Conservation (phyloP, 2,113 vertebrate genomes). For the Mustela nigripes region DNA sequence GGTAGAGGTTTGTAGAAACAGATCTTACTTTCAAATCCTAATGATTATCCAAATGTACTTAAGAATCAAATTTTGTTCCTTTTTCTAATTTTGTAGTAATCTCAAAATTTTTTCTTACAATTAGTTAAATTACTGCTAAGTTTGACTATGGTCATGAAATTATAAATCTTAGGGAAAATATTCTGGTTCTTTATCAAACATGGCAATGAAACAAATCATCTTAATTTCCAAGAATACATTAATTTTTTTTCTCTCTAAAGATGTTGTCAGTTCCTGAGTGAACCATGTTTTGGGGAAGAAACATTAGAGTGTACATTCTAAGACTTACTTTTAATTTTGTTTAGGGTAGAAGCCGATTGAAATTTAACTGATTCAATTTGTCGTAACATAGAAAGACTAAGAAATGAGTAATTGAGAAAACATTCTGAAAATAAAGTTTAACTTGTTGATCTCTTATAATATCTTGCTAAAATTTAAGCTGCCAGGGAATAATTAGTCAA, state of each 20-base stretch:
- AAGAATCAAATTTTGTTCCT: not conserved
- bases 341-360: not conserved
- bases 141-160: not conserved
- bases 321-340: not conserved
- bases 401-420: not conserved
- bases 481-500: not conserved
- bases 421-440: slow-evolving; percentile 8
- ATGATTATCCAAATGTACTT: not conserved
- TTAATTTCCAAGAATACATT: slow-evolving; percentile 32
- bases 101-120: slow-evolving; percentile 43
- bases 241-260: slow-evolving; percentile 15
- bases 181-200: slow-evolving; percentile 29
- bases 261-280: slow-evolving; percentile 5
- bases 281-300: not conserved
- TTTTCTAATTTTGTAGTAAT: slow-evolving; percentile 57
- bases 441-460: not conserved
- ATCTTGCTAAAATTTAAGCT: not conserved
- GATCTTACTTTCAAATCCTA: not conserved
- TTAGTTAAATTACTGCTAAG: slow-evolving; percentile 56
- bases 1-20: not conserved
- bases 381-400: slow-evolving; percentile 15
- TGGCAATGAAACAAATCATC: not conserved
- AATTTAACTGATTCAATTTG: slow-evolving; percentile 1
- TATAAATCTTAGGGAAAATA: slow-evolving; percentile 63
- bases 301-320: not conserved